Evolutionary conservation across 2,797 vertebrate genomes (phyloP).

Genomic region (Tragopan temminckii): DNA sequence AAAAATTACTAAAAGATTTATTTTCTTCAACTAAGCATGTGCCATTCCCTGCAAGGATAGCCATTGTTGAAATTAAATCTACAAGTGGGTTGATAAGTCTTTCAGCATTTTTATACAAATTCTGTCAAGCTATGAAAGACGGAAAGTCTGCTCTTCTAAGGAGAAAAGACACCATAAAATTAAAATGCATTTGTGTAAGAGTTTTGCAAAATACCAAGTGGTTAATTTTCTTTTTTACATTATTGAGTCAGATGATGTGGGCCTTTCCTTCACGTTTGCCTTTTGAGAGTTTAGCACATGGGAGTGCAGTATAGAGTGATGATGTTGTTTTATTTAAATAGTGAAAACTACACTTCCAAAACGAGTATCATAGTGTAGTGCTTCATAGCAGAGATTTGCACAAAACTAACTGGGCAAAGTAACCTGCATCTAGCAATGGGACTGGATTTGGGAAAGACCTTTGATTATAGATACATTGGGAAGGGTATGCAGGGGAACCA

Average conservation of each 20-base stretch:
- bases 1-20: background rate
- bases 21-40: background rate
- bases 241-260: background rate
- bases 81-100: background rate
- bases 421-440: background rate
- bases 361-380: background rate
- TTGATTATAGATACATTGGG: background rate
- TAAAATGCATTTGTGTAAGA: background rate
- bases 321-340: background rate
- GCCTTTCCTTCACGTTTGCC: rapidly evolving
- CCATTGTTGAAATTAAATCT: background rate
- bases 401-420: background rate
- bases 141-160: background rate
- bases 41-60: background rate
- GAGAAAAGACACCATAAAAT: background rate
- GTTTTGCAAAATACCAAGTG: background rate
- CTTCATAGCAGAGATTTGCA: background rate
- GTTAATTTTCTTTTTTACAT: background rate
- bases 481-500: background rate
- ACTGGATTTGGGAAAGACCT: background rate
- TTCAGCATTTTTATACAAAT: background rate
- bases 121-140: background rate
- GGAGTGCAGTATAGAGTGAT: background rate
- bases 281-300: background rate
- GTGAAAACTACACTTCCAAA: background rate